phyloP scores from a whole-genome alignment of 2,888 invertebrate species.

The Cyaniris semiargus region DNA sequence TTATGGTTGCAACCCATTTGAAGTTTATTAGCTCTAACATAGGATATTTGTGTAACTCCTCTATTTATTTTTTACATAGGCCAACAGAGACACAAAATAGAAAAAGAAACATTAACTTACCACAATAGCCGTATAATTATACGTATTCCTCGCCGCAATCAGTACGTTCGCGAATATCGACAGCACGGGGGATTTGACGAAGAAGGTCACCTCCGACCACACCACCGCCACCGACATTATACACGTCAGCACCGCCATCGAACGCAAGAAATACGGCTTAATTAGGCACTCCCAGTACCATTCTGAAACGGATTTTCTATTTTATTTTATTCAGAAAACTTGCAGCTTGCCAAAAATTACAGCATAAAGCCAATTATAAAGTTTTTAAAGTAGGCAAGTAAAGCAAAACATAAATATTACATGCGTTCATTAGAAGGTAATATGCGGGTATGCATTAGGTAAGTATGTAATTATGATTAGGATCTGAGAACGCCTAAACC shows the following conservation, averaged over 20 bases:
- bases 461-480: background rate
- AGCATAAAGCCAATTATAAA: no score
- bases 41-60: no score
- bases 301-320: slow-evolving; percentile 86
- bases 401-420: no score
- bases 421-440: no score
- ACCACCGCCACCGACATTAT: slow-evolving; percentile 94
- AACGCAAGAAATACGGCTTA: slow-evolving; percentile 87
- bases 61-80: no score
- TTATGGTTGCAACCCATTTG: no score
- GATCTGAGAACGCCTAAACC: background rate
- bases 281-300: slow-evolving; percentile 98
- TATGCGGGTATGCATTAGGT: no score
- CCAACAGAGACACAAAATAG: no score
- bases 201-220: slow-evolving; percentile 99
- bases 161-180: slow-evolving; percentile 98
- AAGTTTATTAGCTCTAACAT: no score
- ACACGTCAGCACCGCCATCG: slow-evolving; percentile 85
- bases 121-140: slow-evolving; percentile 97
- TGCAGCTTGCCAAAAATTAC: no score
- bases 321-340: no score
- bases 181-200: slow-evolving; percentile 93
- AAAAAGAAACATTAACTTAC: slow-evolving; percentile 62
- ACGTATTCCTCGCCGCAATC: slow-evolving; percentile 87
- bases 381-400: no score